Conservation (phyloP, 2,888 invertebrate genomes). For the Brenthis ino region DNA sequence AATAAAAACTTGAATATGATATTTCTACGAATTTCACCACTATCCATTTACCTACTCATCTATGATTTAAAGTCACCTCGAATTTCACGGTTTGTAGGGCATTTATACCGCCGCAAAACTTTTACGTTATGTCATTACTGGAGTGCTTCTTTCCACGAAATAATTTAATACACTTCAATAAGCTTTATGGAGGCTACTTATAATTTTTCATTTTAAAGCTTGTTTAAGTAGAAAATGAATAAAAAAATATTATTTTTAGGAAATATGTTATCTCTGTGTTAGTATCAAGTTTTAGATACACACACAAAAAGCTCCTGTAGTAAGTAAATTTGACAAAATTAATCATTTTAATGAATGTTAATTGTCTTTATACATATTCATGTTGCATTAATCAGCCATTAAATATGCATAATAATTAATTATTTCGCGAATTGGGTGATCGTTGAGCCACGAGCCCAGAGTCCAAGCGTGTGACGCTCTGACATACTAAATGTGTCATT, state of each 20-base stretch:
- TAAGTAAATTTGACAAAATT: slow-evolving; percentile 6
- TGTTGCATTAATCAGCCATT: slow-evolving; percentile 7
- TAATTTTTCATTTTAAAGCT: slow-evolving; percentile 8
- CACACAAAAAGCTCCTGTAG: background rate
- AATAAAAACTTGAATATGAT: slow-evolving; percentile 18
- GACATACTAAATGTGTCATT: slow-evolving; percentile 35
- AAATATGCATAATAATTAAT: slow-evolving; percentile 18
- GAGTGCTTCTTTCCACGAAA: slow-evolving; percentile 28
- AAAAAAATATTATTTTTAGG: background rate
- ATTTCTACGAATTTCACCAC: slow-evolving; percentile 42
- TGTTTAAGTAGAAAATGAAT: background rate
- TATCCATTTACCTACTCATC: slow-evolving; percentile 58
- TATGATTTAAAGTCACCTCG: slow-evolving; percentile 32
- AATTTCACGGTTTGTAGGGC: slow-evolving; percentile 25
- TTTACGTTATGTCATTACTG: slow-evolving; percentile 28
- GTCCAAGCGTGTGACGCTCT: background rate
- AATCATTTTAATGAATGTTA: slow-evolving; percentile 7
- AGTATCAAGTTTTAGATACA: background rate
- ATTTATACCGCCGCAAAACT: slow-evolving; percentile 24
- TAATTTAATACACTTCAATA: slow-evolving; percentile 30
- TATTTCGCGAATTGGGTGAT: background rate
- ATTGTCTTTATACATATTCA: slow-evolving; percentile 10
- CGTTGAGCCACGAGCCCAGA: background rate
- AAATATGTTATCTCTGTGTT: background rate
- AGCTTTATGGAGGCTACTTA: slow-evolving; percentile 22